Evolutionary conservation across 2,888 invertebrate genomes (phyloP).

Genomic region (Lithodes maja): DNA sequence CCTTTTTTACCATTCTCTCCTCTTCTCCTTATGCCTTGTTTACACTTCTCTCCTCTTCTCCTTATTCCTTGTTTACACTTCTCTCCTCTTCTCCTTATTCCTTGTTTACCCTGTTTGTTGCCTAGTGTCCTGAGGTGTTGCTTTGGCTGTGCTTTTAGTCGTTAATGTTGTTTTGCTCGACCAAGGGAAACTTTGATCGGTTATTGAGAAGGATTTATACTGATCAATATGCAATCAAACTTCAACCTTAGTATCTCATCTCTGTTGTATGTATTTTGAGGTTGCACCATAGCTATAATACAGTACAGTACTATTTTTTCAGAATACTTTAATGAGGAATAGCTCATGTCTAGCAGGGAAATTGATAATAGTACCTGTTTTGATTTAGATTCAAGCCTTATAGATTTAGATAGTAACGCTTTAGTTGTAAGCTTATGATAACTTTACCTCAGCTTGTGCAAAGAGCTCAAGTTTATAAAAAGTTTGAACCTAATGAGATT

Average conservation of each 20-base stretch:
- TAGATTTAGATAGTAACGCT: neutral
- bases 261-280: neutral
- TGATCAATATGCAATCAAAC: neutral
- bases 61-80: neutral
- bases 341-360: neutral
- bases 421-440: too few relatives aligned
- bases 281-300: neutral
- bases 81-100: too few relatives aligned
- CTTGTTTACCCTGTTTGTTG: neutral
- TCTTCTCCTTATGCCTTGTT: too few relatives aligned
- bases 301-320: neutral
- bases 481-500: too few relatives aligned
- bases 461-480: too few relatives aligned
- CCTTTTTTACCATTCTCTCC: too few relatives aligned
- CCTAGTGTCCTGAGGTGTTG: neutral
- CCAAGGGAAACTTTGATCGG: neutral
- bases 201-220: neutral
- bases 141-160: neutral
- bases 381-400: neutral
- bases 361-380: neutral
- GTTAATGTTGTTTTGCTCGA: neutral
- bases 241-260: neutral
- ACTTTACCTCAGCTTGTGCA: too few relatives aligned
- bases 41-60: too few relatives aligned
- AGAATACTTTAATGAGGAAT: neutral